Evolutionary conservation across 2,113 vertebrate genomes (phyloP).

Genomic region (Parus major): DNA sequence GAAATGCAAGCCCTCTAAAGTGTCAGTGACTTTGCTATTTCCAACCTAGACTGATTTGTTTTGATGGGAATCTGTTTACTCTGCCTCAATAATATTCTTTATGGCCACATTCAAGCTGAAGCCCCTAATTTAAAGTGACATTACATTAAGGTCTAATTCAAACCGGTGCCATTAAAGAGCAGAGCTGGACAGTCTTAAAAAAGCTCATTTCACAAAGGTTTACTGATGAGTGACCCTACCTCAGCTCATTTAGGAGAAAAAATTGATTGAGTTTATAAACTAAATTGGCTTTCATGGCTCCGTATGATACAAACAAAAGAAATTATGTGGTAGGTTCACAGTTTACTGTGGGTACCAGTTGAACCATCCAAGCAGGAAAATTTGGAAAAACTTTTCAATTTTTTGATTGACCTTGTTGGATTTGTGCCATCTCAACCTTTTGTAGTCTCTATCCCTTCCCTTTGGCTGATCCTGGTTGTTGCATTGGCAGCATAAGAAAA

Average conservation of each 20-base stretch:
- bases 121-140: constrained; percentile 48
- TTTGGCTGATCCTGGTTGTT: background rate
- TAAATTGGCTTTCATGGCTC: constrained; percentile 31
- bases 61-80: constrained; percentile 43
- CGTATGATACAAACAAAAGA: background rate
- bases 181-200: constrained; percentile 17
- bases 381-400: background rate
- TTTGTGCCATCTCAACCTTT: background rate
- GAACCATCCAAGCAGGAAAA: background rate
- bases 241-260: constrained; percentile 41
- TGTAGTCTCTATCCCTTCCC: background rate
- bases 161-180: constrained; percentile 42
- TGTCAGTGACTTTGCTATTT: background rate
- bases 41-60: constrained; percentile 7
- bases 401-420: background rate
- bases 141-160: constrained; percentile 42
- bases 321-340: background rate
- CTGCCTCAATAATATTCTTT: constrained; percentile 6
- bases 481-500: background rate
- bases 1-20: background rate
- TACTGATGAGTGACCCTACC: constrained; percentile 47
- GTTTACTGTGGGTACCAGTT: background rate
- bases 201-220: constrained; percentile 2
- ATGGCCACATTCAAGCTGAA: background rate
- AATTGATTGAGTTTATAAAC: constrained; percentile 39